These are phyloP conservation scores for Artemia sinica DNA, from an alignment of 2,888 invertebrate genomes.

Conservation along the genomic window DNA sequence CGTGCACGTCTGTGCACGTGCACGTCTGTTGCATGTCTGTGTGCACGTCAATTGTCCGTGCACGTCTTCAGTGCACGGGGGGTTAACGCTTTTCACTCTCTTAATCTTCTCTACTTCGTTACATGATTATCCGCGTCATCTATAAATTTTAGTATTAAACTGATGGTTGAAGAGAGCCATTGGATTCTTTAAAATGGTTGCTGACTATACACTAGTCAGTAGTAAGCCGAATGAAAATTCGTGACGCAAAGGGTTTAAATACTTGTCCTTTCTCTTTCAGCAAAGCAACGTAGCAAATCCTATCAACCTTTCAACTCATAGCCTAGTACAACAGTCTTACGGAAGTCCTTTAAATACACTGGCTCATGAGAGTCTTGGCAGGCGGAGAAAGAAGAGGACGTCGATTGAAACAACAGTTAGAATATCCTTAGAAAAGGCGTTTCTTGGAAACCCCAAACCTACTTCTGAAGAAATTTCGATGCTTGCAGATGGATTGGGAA, in stretches of 20 bases:
- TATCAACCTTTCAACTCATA: slow-evolving; percentile 33
- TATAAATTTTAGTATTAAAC: no score
- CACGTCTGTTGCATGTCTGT: slow-evolving; percentile 74
- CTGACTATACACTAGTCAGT: no score
- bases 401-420: slow-evolving; percentile 86
- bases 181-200: no score
- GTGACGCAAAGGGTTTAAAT: no score
- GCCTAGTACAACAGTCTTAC: background rate
- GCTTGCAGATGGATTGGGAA: slow-evolving; percentile 74
- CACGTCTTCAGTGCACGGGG: no score
- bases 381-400: slow-evolving; percentile 86
- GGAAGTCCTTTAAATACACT: slow-evolving; percentile 1
- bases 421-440: slow-evolving; percentile 81
- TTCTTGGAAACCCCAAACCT: slow-evolving; percentile 84
- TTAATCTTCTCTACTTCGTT: no score
- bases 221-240: no score
- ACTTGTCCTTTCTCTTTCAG: slow-evolving; percentile 39
- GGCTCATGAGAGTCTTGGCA: slow-evolving; percentile 36
- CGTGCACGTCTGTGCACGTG: slow-evolving; percentile 76
- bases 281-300: slow-evolving; percentile 63
- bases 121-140: no score
- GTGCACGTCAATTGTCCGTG: background rate
- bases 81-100: no score
- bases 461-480: slow-evolving; percentile 88
- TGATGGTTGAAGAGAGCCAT: no score